These are phyloP conservation scores for Pristionchus arcanus DNA, from an alignment of 2,888 invertebrate genomes.

Conservation along the genomic window DNA sequence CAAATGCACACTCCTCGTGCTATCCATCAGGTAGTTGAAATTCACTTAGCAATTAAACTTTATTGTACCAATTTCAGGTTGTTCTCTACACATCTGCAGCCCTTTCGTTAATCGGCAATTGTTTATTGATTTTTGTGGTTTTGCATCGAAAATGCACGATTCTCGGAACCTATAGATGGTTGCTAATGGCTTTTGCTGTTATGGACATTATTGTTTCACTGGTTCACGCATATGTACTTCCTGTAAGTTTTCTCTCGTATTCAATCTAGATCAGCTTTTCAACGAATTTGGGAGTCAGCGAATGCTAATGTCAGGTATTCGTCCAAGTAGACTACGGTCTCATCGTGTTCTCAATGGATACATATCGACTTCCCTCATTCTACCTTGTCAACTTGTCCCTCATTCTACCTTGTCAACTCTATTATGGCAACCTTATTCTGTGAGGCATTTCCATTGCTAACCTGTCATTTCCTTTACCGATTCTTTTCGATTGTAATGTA, in stretches of 20 bases:
- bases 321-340: too few relatives aligned
- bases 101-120: neutral
- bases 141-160: neutral
- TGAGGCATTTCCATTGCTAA: neutral
- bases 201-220: neutral
- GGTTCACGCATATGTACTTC: neutral
- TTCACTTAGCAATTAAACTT: neutral
- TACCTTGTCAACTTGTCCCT: too few relatives aligned
- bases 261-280: too few relatives aligned
- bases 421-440: too few relatives aligned
- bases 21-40: neutral
- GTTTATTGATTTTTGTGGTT: neutral
- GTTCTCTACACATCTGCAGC: neutral
- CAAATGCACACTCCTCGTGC: neutral
- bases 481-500: neutral
- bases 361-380: too few relatives aligned
- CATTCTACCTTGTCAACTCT: too few relatives aligned
- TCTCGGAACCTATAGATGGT: neutral
- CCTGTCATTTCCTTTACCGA: neutral
- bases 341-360: too few relatives aligned
- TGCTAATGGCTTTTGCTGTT: neutral
- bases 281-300: too few relatives aligned
- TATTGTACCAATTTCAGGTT: too few relatives aligned
- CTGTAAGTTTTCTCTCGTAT: neutral
- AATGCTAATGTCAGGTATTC: too few relatives aligned